phyloP scores from a whole-genome alignment of 2,888 invertebrate genomes.

The Rhynchonema sp. region DNA sequence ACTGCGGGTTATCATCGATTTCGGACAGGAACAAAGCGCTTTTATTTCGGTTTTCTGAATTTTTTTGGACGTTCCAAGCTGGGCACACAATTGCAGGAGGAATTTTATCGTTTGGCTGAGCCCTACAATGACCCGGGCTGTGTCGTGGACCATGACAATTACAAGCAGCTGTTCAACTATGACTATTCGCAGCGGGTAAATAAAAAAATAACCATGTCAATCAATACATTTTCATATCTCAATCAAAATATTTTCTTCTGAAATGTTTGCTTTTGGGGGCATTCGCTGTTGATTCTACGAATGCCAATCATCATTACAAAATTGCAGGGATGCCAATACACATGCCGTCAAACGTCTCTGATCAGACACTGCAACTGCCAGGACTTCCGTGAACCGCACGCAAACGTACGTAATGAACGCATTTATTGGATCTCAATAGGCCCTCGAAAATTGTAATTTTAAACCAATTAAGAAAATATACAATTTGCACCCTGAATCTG shows the following conservation, averaged over 20 bases:
- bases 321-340: neutral
- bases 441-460: too few species aligned
- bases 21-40: too few species aligned
- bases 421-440: neutral
- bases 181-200: neutral
- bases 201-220: neutral
- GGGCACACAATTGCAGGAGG: neutral
- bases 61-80: too few species aligned
- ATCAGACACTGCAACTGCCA: neutral
- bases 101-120: neutral
- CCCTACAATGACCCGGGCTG: slow-evolving; percentile 4
- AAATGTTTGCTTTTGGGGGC: too few species aligned
- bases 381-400: neutral
- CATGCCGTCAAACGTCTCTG: neutral
- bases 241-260: too few species aligned
- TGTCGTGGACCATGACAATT: neutral
- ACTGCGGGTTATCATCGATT: too few species aligned
- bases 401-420: neutral
- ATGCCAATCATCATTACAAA: too few species aligned
- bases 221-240: too few species aligned
- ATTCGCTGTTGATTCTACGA: too few species aligned
- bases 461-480: too few species aligned
- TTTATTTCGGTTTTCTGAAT: too few species aligned
- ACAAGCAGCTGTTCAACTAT: neutral
- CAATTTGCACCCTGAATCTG: neutral